Evolutionary conservation across 2,797 vertebrate species (phyloP).

Genomic region (Dromococcyx pavoninus): DNA sequence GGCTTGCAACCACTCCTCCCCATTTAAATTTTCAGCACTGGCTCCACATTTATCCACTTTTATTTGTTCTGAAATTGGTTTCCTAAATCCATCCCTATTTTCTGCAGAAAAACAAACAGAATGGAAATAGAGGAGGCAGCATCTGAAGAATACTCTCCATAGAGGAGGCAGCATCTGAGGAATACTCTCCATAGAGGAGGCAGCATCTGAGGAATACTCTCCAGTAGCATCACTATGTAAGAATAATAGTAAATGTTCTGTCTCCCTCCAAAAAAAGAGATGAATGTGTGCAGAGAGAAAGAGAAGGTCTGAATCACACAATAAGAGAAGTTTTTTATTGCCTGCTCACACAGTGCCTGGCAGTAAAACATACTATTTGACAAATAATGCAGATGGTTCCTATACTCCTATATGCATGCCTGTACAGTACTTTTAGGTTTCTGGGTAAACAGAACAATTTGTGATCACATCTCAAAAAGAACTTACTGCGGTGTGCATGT

Average conservation of each 20-base stretch:
- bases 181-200: no score
- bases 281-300: background rate
- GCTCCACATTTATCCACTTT: background rate
- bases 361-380: constrained; percentile 5
- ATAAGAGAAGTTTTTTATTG: background rate
- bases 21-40: background rate
- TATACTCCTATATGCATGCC: background rate
- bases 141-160: constrained; percentile 36
- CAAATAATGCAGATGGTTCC: constrained; percentile 7
- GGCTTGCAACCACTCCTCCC: background rate
- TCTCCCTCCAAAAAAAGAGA: background rate
- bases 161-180: no score
- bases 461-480: background rate
- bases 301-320: background rate
- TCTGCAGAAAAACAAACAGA: constrained; percentile 29
- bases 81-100: background rate
- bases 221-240: background rate
- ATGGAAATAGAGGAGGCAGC: background rate
- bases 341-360: background rate
- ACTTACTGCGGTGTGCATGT: background rate
- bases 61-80: constrained; percentile 27
- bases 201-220: no score
- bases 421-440: constrained; percentile 18
- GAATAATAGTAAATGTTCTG: constrained; percentile 16
- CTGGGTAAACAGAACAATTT: constrained; percentile 9